Evolutionary conservation across 1,140 invertebrate species (phyloP), one percentile per base, ranked within the genome.

Genomic region (Drosophila mauritiana): DNA sequence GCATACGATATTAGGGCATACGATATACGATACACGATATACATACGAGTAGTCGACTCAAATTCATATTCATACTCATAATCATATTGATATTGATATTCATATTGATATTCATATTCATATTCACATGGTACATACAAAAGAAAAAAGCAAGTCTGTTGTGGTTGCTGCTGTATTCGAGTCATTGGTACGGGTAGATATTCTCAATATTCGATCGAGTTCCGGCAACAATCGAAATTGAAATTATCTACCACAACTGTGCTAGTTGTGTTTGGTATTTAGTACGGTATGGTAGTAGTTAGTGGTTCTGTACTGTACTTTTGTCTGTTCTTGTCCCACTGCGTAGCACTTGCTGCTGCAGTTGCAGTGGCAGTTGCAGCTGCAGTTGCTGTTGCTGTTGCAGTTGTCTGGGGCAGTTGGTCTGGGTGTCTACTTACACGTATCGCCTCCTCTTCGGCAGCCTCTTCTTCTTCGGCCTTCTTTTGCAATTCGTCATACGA

Each of bases 401-500:
- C 62, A 0, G 57, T 46, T 17, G 61, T 52, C 70, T 40, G 46
- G 68, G 59, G 54, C 40, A 43, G 27, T 36, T 52, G 15, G 58
- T 59, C 70, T 83, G 80, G 80, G 52, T 68, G 67, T 59, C 85
- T 90, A 91, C 91, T 93, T 93, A 97, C 96, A 93, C 96, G 95
- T 82, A 98, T 95, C 59, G 97, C 97, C 94, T 97, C 96, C 92
- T 98, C 97, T 93, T 98, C 97, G 39, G 97, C 97, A 58, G 96
- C 96, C 92, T 98, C 98, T 92, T 99, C 98, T 92, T 98, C 98
- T 93, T 98, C 97, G 17, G 98, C 98, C 94, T 98, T 98, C 94
- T 99, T 99, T 93, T 99, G 98, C 92, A 99, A 95, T 93, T 99
- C 98, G 92, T 99, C 98, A 93, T 99, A 99, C 15, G 98, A 99